Evolutionary conservation across 2,113 vertebrate genomes (phyloP).

Genomic region (Baryphthengus martii): DNA sequence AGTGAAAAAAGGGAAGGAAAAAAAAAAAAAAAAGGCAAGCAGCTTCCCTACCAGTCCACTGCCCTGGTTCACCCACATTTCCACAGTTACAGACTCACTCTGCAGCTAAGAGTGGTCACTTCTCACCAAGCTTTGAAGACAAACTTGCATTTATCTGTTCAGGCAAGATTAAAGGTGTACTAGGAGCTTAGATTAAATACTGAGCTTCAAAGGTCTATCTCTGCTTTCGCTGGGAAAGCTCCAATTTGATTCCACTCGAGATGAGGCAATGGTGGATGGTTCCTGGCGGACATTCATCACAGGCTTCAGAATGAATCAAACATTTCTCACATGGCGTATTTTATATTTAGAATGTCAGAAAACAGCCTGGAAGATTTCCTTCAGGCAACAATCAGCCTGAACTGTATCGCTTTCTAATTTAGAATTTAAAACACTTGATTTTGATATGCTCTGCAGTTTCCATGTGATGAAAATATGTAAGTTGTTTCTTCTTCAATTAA

Average conservation of each 20-base stretch:
- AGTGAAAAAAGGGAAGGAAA: background rate
- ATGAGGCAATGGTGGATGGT: background rate
- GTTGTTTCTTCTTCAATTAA: background rate
- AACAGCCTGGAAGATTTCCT: slow-evolving; percentile 18
- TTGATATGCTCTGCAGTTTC: background rate
- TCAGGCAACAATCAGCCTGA: slow-evolving; percentile 1
- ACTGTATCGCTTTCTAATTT: slow-evolving; percentile 5
- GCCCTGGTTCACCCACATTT: background rate
- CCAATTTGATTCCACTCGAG: slow-evolving; percentile 1
- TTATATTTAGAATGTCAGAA: slow-evolving; percentile 36
- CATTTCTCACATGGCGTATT: background rate
- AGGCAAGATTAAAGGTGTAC: slow-evolving; percentile 2
- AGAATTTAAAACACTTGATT: slow-evolving; percentile 5
- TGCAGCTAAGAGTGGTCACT: background rate
- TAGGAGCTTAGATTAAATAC: slow-evolving; percentile 8
- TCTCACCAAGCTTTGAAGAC: background rate
- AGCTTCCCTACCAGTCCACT: background rate
- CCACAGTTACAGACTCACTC: background rate
- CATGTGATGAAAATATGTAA: background rate
- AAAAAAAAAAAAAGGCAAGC: background rate
- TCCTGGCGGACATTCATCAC: background rate
- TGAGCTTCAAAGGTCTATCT: background rate
- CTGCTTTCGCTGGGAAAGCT: background rate
- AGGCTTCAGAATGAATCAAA: slow-evolving; percentile 12
- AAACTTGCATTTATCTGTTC: background rate